These are phyloP conservation scores for Eueides isabella DNA, from an alignment of 1,140 invertebrate genomes.

Conservation along the genomic window DNA sequence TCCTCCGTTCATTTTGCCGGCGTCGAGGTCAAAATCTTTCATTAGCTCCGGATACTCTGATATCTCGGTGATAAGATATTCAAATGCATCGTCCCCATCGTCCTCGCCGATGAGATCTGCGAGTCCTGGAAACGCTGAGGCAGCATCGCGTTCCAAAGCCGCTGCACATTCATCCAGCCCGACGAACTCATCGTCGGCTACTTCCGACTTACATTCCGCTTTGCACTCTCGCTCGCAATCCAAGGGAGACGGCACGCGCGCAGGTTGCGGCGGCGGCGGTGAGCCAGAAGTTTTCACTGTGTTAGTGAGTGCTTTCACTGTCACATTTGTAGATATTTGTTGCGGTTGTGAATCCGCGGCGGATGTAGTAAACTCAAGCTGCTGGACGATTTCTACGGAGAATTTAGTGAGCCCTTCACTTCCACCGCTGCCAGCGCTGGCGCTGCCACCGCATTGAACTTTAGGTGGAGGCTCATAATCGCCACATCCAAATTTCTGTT, in stretches of 20 bases:
- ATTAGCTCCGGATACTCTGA: conserved; percentile 92
- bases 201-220: conserved; percentile 92
- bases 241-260: conserved; percentile 77
- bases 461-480: conserved; percentile 92
- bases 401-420: conserved; percentile 90
- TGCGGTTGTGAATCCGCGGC: conserved; percentile 92
- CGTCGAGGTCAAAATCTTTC: conserved; percentile 89
- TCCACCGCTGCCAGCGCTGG: conserved; percentile 66
- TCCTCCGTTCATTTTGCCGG: conserved; percentile 77
- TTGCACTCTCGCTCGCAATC: conserved; percentile 82
- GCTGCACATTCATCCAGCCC: conserved; percentile 91
- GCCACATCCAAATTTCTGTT: conserved; percentile 92
- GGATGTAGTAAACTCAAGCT: conserved; percentile 92
- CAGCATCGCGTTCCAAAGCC: conserved; percentile 90
- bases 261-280: conserved; percentile 76
- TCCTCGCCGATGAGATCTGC: conserved; percentile 92
- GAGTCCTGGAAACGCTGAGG: conserved; percentile 89
- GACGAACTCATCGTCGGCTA: conserved; percentile 90
- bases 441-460: conserved; percentile 85
- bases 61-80: conserved; percentile 94
- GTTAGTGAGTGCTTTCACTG: conserved; percentile 93
- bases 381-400: conserved; percentile 95
- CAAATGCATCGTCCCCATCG: conserved; percentile 92
- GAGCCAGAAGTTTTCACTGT: conserved; percentile 90
- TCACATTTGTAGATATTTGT: conserved; percentile 96